Percentiles rank a stretch among this genome's conserved stretches.
Evolutionary conservation across 2,888 invertebrate genomes (phyloP).

Genomic region (Dioctria linearis): DNA sequence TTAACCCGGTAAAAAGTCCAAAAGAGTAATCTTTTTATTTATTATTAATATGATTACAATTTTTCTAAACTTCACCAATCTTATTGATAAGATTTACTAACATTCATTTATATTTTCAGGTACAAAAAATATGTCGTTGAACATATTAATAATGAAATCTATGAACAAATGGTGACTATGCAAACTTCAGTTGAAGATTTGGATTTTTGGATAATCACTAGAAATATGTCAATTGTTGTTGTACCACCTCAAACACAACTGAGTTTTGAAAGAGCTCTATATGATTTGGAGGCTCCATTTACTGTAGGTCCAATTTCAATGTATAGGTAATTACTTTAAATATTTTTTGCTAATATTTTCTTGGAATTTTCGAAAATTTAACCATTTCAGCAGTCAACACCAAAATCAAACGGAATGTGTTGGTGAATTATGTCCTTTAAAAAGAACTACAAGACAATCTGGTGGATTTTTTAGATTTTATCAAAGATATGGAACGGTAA

Average conservation of each 20-base stretch:
- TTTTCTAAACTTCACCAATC: too few species aligned
- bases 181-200: slow-evolving; percentile 65
- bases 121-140: slow-evolving; percentile 68
- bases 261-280: slow-evolving; percentile 65
- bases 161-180: slow-evolving; percentile 67
- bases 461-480: slow-evolving; percentile 68
- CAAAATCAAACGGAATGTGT: slow-evolving; percentile 60
- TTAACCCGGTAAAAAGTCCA: too few species aligned
- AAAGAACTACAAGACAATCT: slow-evolving; percentile 66
- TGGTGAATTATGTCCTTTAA: slow-evolving; percentile 62
- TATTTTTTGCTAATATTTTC: too few species aligned
- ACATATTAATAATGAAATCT: slow-evolving; percentile 64
- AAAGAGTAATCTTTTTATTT: too few species aligned
- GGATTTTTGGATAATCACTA: slow-evolving; percentile 69
- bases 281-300: slow-evolving; percentile 64
- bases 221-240: slow-evolving; percentile 67
- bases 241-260: slow-evolving; percentile 65
- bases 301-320: slow-evolving; percentile 65
- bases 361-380: background rate
- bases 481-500: slow-evolving; percentile 67
- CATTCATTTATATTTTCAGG: slow-evolving; percentile 59
- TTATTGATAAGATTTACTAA: background rate
- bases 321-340: slow-evolving; percentile 61
- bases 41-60: too few species aligned
- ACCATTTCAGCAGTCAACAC: slow-evolving; percentile 36